Evolutionary conservation across 2,888 invertebrate genomes (phyloP), one percentile per base, ranked within the genome.

Genomic region (Nomada lathburiana): DNA sequence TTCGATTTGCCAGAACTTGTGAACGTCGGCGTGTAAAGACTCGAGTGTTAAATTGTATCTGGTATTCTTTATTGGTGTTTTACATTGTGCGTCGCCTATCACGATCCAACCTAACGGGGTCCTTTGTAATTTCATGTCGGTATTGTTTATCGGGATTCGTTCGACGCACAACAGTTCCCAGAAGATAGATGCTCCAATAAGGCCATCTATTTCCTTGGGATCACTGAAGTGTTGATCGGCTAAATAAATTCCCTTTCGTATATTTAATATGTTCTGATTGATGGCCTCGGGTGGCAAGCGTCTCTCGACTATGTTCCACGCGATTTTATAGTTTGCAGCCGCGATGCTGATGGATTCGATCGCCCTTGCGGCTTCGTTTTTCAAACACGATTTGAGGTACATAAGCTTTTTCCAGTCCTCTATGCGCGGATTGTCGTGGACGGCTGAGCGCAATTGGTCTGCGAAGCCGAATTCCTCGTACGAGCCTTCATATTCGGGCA

Each of bases 311-410:
- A 23, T 23, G 23, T 23, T 23, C 23, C 23, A 23, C 23, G 1
- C 23, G 23, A 23, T n/a, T n/a, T n/a, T 18, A 20, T 71, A 77
- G 23, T 77, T 77, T 2, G 36, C 20, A 2, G 71, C 57, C 7
- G 77, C 50, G n/a, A 44, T 77, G 3, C 59, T 50, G 11, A 71
- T 16, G 16, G 65, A 64, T 18, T 60, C 60, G 1, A 72, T 59
- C 1, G 36, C 36, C 7, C 42, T n/a, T 2, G 72, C 65, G 5
- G 77, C 59, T 23, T 72, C 60, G 16, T 44, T 57, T 9, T 47
- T 67, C 10, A 72, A 59, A 60, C 72, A 77, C 0, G 72, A 72
- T 71, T 59, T 42, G 0, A 77, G 23, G n/a, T 77, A 64, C 16
- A 76, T 55, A 1, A 76, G 29, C 2, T 64, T 60, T 62, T 9